A percentile compares a stretch with the other conserved stretches of the same genome.
Conservation (phyloP, 2,797 vertebrate genomes). For the Caiman crocodilus region DNA sequence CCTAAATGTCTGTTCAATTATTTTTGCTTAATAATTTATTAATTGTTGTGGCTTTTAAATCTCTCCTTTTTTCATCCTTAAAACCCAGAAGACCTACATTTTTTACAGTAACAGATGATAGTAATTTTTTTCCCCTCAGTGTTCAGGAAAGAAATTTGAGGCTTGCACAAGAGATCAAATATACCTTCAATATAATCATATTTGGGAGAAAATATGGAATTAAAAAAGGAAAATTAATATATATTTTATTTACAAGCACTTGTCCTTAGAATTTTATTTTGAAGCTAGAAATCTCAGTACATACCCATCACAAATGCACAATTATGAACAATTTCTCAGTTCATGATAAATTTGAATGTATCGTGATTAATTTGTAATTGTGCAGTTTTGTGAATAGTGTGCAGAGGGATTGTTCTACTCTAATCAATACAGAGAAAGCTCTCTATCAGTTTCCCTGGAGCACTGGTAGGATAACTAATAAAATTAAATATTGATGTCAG, state of each 20-base stretch:
- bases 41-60: slow-evolving; percentile 15
- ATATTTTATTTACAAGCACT: background rate
- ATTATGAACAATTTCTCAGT: slow-evolving; percentile 27
- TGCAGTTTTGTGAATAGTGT: slow-evolving; percentile 65
- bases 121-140: background rate
- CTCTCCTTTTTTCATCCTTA: background rate
- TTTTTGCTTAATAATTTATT: slow-evolving; percentile 35
- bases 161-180: background rate
- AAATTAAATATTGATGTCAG: slow-evolving; percentile 79
- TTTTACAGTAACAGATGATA: background rate
- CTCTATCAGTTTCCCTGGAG: slow-evolving; percentile 59
- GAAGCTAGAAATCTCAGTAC: background rate
- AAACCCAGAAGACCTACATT: background rate
- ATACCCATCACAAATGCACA: background rate
- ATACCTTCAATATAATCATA: background rate
- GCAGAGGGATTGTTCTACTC: slow-evolving; percentile 57
- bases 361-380: slow-evolving; percentile 69
- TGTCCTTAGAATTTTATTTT: background rate
- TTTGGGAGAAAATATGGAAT: background rate
- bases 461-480: slow-evolving; percentile 76
- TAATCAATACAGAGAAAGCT: slow-evolving; percentile 70
- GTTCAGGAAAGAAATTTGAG: background rate
- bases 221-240: slow-evolving; percentile 7
- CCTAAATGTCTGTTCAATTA: background rate
- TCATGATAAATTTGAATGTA: slow-evolving; percentile 56